These are phyloP conservation scores for Papilio polyxenes DNA, from an alignment of 1,140 invertebrate genomes.

Conservation along the genomic window DNA sequence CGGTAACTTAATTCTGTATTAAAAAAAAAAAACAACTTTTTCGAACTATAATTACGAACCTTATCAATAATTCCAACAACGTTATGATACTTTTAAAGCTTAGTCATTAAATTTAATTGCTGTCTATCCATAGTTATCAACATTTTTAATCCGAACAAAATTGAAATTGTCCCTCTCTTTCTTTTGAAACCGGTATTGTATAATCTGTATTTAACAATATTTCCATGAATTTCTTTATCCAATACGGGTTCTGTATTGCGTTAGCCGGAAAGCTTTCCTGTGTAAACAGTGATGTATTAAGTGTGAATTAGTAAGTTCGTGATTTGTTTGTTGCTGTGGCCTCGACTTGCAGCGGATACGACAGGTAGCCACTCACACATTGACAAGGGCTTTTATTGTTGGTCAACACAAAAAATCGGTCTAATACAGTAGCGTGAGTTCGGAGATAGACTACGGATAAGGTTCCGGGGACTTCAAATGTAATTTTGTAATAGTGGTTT, in stretches of 20 bases:
- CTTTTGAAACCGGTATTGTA: constrained; percentile 39
- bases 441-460: constrained; percentile 46
- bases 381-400: constrained; percentile 58
- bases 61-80: constrained; percentile 14
- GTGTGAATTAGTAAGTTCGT: constrained; percentile 56
- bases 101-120: constrained; percentile 69
- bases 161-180: constrained; percentile 58
- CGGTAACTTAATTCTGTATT: background rate
- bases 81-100: constrained; percentile 48
- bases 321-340: constrained; percentile 48
- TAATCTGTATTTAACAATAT: constrained; percentile 49
- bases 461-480: constrained; percentile 1
- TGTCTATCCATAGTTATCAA: constrained; percentile 53
- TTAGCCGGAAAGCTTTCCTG: constrained; percentile 45
- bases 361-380: constrained; percentile 76
- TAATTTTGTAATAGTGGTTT: background rate
- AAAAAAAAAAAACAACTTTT: background rate
- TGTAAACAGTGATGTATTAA: constrained; percentile 54
- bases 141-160: constrained; percentile 62
- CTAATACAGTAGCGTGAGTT: constrained; percentile 54
- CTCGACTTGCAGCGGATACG: constrained; percentile 56
- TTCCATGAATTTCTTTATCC: constrained; percentile 52
- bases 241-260: constrained; percentile 50
- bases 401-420: constrained; percentile 59
- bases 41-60: background rate